A percentile compares a stretch with the other conserved stretches of the same genome.
These are phyloP conservation scores for Drosophila merina DNA, from an alignment of 2,888 invertebrate species.

Conservation along the genomic window DNA sequence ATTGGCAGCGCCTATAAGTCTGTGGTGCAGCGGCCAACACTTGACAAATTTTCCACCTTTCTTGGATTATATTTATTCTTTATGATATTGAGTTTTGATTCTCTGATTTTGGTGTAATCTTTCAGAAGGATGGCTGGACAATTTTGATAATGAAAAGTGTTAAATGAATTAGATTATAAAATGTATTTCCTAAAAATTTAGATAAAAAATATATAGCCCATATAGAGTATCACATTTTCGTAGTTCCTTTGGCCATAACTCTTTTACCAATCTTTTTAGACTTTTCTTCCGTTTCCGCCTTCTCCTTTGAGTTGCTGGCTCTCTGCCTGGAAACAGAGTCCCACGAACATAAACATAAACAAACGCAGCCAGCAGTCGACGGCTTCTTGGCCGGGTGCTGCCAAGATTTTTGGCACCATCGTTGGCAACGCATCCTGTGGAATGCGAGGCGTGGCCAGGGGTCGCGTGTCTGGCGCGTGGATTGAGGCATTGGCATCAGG, in stretches of 20 bases:
- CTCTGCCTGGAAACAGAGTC: conserved; percentile 29
- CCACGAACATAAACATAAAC: conserved; percentile 57
- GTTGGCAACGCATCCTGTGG: conserved; percentile 58
- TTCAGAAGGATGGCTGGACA: not conserved
- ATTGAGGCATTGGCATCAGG: conserved; percentile 39
- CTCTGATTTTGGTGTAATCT: not conserved
- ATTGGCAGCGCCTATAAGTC: conserved; percentile 81
- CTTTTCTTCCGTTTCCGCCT: not conserved
- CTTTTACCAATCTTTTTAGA: not conserved
- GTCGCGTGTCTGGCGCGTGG: conserved; percentile 38
- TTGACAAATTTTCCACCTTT: conserved; percentile 51
- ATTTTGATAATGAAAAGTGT: too few relatives aligned
- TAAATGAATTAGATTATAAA: too few relatives aligned
- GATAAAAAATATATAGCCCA: not conserved
- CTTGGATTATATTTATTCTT: conserved; percentile 6
- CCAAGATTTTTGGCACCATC: conserved; percentile 49
- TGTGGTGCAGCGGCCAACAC: conserved; percentile 72
- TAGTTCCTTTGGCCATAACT: not conserved
- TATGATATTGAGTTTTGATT: not conserved
- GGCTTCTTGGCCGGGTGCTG: conserved; percentile 28
- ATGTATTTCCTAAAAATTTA: too few relatives aligned
- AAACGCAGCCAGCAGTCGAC: conserved; percentile 37
- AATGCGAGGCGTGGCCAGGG: conserved; percentile 30
- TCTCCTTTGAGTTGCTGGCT: not conserved
- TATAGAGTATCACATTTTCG: conserved; percentile 8